Base-by-base conservation (phyloP, 2,113 vertebrate genomes). In the Sinocyclocheilus anshuiensis region DNA sequence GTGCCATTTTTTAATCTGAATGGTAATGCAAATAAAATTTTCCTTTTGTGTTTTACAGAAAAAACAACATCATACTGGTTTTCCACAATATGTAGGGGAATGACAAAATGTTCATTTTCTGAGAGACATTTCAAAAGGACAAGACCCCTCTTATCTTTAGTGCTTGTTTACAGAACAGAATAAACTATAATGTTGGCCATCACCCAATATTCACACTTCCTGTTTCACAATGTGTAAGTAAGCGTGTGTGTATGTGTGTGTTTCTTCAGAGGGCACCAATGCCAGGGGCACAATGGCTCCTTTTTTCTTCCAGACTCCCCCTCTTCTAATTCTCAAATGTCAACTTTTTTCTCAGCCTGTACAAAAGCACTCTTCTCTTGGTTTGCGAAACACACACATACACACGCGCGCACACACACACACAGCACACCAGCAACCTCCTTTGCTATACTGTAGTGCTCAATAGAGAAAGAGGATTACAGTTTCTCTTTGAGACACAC, bases 271-370 rank as follows among this genome's bases (percentile, higher is more conserved):
- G 63, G 48, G 74, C 71, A 78, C 55, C 61, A 39, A 72, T 61
- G 72, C 29, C 55, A 39, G 42, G 13, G 4, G 26, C 39, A 89
- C 84, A 87, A 87, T 81, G 63, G 24, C 29, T 63, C 2, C 63
- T 45, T 81, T 89, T 83, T 89, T 87, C 83, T 85, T 36, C 11
- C 75, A 79, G 78, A 61, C 81, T 74, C 57, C 39, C 72, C 83
- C 79, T 74, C 74, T 88, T 65, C 55, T 63, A 84, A 84, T 82
- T 88, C 89, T 89, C 87, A 88, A 84, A 88, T 88, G 72, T 86
- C 77, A 86, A 86, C 76, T 48, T 33, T 81, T 86, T 81, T 74
- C 84, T 74, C 22, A 74, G 53, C 48, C 15, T 57, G 48, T 71
- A 89, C 84, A 89, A 86, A 59, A 86, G 81, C n/a, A 13, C 57